Percentiles rank a stretch among this genome's conserved stretches.
These are phyloP conservation scores for Spicauda simplicius DNA, from an alignment of 2,888 invertebrate genomes.

Conservation along the genomic window DNA sequence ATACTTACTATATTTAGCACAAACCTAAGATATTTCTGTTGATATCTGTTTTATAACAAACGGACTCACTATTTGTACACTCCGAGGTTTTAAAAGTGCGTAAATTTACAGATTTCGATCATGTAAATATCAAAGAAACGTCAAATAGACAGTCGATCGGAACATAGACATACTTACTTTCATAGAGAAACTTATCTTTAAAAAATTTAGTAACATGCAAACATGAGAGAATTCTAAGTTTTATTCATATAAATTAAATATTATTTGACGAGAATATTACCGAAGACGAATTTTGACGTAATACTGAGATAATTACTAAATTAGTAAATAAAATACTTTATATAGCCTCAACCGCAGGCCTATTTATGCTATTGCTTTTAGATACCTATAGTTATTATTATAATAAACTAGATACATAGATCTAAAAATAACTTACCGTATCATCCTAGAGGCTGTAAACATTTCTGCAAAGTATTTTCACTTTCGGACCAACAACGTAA, in stretches of 20 bases:
- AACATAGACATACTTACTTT: conserved; percentile 10
- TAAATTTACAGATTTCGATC: conserved; percentile 27
- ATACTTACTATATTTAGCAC: conserved; percentile 5
- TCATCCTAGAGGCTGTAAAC: conserved; percentile 20
- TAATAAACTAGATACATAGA: no score
- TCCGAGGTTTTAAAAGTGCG: conserved; percentile 26
- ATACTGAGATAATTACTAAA: no score
- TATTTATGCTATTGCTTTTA: no score
- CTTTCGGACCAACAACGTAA: background rate
- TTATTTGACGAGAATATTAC: no score
- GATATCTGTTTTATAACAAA: conserved; percentile 27
- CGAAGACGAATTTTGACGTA: no score
- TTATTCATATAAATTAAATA: background rate
- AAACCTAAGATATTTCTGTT: conserved; percentile 23
- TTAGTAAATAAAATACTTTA: background rate
- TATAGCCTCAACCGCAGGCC: background rate
- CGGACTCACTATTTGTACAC: conserved; percentile 15
- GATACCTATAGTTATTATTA: no score
- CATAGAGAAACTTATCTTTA: conserved; percentile 13
- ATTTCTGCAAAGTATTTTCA: background rate
- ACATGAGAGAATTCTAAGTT: background rate
- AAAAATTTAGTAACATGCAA: background rate
- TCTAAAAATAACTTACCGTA: conserved; percentile 17
- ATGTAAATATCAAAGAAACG: conserved; percentile 51
- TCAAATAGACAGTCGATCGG: conserved; percentile 50